Percentiles rank a stretch among this genome's conserved stretches.
These are phyloP conservation scores for Bimastos eiseni DNA, from an alignment of 2,888 invertebrate species.

Conservation along the genomic window DNA sequence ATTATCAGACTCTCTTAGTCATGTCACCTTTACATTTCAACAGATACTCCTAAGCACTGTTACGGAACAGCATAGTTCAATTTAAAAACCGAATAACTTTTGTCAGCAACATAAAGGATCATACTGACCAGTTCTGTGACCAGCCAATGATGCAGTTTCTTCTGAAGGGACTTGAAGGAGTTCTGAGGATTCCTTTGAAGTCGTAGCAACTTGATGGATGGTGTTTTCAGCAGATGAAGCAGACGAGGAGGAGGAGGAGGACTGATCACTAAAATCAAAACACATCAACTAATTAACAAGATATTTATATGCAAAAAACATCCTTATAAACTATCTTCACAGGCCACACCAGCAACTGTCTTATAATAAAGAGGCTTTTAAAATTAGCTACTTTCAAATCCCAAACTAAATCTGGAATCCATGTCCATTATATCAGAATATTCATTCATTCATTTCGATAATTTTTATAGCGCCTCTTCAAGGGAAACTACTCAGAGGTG, in stretches of 20 bases:
- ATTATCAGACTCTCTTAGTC: background rate
- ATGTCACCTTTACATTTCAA: background rate
- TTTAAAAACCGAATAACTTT: background rate
- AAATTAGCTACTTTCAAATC: too few species aligned
- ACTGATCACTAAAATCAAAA: background rate
- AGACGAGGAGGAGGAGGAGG: background rate
- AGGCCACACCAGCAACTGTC: too few species aligned
- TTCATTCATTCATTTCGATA: too few species aligned
- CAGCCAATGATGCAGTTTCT: conserved; percentile 1
- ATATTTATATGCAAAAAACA: background rate
- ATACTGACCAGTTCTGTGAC: background rate
- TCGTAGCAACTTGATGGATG: background rate
- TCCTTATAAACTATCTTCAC: too few species aligned
- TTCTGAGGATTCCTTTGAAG: background rate
- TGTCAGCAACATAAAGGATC: background rate
- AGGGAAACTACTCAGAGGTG: too few species aligned
- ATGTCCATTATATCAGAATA: too few species aligned
- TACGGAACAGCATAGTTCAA: background rate
- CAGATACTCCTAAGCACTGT: background rate
- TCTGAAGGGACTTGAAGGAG: background rate
- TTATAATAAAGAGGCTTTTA: too few species aligned
- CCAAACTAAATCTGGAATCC: too few species aligned
- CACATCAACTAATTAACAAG: background rate
- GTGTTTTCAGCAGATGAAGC: background rate
- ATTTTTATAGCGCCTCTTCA: too few species aligned